Percentiles rank a stretch among this genome's conserved stretches.
phyloP scores from a whole-genome alignment of 2,888 invertebrate species.

The Allygus modestus region DNA sequence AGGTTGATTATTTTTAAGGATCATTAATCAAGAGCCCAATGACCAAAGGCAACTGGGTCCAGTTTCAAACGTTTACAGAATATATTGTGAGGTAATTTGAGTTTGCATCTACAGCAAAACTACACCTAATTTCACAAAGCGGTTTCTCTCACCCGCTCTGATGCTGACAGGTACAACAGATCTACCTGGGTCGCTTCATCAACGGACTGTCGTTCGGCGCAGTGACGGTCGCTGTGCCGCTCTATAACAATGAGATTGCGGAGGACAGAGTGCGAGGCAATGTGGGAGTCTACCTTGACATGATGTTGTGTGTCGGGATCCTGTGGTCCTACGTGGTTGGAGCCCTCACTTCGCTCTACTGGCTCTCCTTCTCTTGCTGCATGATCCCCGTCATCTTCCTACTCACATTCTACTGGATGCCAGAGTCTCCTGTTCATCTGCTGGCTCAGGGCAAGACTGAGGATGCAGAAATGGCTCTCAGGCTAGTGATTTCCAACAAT shows the following conservation, averaged over 20 bases:
- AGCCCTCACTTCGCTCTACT: constrained; percentile 72
- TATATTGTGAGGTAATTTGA: no score
- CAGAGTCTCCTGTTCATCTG: constrained; percentile 75
- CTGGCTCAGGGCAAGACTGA: constrained; percentile 66
- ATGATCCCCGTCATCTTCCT: constrained; percentile 72
- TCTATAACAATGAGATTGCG: constrained; percentile 75
- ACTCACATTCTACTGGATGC: constrained; percentile 73
- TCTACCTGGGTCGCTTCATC: constrained; percentile 71
- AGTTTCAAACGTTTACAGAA: no score
- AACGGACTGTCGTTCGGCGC: constrained; percentile 75
- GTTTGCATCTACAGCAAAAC: no score
- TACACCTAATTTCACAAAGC: no score
- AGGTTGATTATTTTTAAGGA: no score
- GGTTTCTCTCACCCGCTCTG: no score
- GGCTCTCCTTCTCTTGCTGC: constrained; percentile 73
- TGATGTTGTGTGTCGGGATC: constrained; percentile 76
- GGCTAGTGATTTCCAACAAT: no score
- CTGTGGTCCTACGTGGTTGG: constrained; percentile 74
- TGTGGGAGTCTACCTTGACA: constrained; percentile 76
- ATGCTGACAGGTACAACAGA: constrained; percentile 64
- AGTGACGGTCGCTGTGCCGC: constrained; percentile 74
- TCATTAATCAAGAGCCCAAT: no score
- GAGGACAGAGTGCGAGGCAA: constrained; percentile 75
- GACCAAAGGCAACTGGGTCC: no score
- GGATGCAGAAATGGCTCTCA: constrained; percentile 73